Conservation (phyloP, 1,140 invertebrate species). For the Coenobita brevimanus region DNA sequence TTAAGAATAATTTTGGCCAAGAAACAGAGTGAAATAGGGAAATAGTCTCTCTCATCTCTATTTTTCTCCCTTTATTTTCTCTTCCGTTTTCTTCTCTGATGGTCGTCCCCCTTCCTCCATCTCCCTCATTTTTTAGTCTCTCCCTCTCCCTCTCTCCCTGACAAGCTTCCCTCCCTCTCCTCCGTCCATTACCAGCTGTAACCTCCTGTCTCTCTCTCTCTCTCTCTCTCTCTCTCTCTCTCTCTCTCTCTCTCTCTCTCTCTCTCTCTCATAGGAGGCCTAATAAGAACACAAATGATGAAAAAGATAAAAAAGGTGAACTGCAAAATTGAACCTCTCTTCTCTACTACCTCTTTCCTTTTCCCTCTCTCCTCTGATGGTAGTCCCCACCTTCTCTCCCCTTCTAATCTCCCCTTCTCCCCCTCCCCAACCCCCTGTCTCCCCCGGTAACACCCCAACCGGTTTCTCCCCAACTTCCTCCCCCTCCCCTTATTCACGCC, state of each 20-base stretch:
- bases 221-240: not conserved
- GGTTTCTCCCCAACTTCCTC: no score
- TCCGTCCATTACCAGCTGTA: not conserved
- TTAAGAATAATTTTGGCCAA: not conserved
- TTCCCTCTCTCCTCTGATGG: no score
- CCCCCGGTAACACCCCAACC: no score
- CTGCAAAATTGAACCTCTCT: no score
- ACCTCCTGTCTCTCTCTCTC: not conserved
- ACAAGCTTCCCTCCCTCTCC: not conserved
- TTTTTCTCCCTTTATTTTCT: not conserved
- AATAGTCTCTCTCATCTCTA: not conserved
- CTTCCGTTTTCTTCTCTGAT: not conserved
- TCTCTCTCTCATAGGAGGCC: conserved; percentile 9
- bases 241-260: not conserved
- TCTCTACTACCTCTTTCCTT: no score
- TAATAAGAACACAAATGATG: no score
- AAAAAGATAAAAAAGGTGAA: no score
- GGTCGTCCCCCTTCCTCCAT: not conserved
- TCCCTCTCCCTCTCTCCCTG: not conserved
- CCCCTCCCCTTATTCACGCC: no score
- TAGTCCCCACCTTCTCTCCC: no score
- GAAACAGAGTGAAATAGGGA: not conserved
- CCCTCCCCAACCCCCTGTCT: no score
- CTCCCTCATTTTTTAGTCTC: not conserved
- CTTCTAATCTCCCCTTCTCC: no score